Evolutionary conservation across 2,113 vertebrate species (phyloP), one percentile per base, ranked within the genome.

Genomic region (Pterocles burchelli): DNA sequence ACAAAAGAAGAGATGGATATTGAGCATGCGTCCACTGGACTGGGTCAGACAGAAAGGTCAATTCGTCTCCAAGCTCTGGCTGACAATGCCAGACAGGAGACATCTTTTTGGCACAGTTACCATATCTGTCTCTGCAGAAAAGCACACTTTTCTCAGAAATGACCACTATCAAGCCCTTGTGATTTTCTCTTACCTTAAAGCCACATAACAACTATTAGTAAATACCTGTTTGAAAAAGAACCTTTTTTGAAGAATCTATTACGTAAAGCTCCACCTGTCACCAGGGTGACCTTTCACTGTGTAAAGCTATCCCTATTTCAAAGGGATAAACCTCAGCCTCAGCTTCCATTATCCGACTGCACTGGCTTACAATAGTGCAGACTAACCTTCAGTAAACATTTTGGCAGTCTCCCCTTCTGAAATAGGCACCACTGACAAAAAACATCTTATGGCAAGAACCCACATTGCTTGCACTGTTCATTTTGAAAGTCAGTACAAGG

Each of bases 1-100:
- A 89, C 6, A 65, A 49, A 88, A 6, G 65, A 67, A 66, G 26
- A 81, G 41, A 62, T 8, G 19, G n/a, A 88, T 65, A 57, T 17
- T 45, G 31, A 65, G 13, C 74, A 78, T 20, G 17, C 2, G 0
- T 46, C 51, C 52, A 31, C 71, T 19, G 25, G 28, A 52, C 16
- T n/a, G 31, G n/a, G 74, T 68, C 79, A 93, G 85, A 83, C 61
- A 65, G 43, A 77, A 59, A 68, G 74, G 41, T 1, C 19, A 2
- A n/a, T 49, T 31, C 0, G 1, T 57, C 57, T 63, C 57, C 0
- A 0, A 85, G 62, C 28, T 48, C 52, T 4, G 76, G 6, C 70
- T 46, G 54, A 79, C 41, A n/a, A 15, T 12, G 15, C 41, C 71
- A 84, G 63, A 79, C 33, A 68, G 43, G 74, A 72, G 85, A 82